Percentiles rank a stretch among this genome's conserved stretches.
These are phyloP conservation scores for Antechinus flavipes DNA, from an alignment of 2,113 vertebrate species.

Conservation along the genomic window DNA sequence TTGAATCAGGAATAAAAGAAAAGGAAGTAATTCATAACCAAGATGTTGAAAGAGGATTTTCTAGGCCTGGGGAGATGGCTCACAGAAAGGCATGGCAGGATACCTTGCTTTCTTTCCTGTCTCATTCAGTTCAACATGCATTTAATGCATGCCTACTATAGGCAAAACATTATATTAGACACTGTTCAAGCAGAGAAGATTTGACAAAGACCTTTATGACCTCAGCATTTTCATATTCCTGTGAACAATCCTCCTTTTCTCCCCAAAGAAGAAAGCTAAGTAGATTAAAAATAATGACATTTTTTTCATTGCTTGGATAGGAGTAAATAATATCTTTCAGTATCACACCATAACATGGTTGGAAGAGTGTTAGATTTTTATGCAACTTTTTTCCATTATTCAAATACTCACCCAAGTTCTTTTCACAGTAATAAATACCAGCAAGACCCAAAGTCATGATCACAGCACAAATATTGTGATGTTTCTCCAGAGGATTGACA, in stretches of 20 bases:
- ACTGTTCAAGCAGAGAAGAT: background rate
- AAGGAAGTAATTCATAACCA: background rate
- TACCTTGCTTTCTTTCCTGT: background rate
- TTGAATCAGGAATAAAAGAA: background rate
- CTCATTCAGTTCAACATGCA: too few species aligned
- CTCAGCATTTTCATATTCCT: background rate
- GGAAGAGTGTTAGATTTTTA: background rate
- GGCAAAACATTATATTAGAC: background rate
- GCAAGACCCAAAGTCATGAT: background rate
- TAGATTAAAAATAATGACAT: background rate
- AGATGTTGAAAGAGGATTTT: background rate
- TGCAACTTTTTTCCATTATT: background rate
- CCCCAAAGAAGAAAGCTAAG: background rate
- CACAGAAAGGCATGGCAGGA: background rate
- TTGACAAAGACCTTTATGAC: background rate
- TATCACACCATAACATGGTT: background rate
- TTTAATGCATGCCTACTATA: too few species aligned
- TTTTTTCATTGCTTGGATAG: background rate
- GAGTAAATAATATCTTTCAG: background rate
- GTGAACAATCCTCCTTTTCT: background rate
- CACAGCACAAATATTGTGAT: background rate
- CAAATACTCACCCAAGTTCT: background rate
- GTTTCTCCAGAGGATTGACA: background rate
- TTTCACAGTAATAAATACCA: background rate
- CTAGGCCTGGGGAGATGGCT: background rate